Evolutionary conservation across 2,113 vertebrate species (phyloP).

Genomic region (Tonatia bakeri): DNA sequence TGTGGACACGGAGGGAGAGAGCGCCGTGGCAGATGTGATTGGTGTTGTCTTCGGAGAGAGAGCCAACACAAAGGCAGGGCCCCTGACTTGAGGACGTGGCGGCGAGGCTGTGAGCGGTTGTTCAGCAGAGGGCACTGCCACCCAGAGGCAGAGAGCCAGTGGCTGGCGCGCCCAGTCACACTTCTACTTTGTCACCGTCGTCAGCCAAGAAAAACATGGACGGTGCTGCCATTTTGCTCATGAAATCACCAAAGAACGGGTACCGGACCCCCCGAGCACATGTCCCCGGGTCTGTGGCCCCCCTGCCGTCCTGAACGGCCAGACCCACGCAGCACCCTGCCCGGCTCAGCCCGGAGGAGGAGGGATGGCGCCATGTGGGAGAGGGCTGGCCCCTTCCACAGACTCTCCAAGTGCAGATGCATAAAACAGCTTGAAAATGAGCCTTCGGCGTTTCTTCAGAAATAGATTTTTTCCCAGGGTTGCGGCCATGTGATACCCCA

Average conservation of each 20-base stretch:
- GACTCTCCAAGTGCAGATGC: not conserved
- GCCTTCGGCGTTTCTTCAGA: not conserved
- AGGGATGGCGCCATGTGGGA: not conserved
- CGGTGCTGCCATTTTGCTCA: slow-evolving; percentile 24
- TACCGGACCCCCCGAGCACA: not conserved
- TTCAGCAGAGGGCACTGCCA: slow-evolving; percentile 81
- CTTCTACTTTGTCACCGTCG: slow-evolving; percentile 55
- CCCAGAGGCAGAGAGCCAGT: slow-evolving; percentile 81
- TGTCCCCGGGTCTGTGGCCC: not conserved
- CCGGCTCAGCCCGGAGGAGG: not conserved
- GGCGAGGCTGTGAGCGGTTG: slow-evolving; percentile 69
- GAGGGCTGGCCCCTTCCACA: not conserved
- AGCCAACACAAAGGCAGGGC: slow-evolving; percentile 73
- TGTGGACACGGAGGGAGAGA: not conserved
- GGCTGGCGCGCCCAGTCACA: slow-evolving; percentile 56
- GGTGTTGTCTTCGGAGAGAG: slow-evolving; percentile 74
- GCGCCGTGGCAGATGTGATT: slow-evolving; percentile 49
- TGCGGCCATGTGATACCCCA: not conserved
- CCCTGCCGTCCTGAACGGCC: not conserved
- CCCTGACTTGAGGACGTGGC: slow-evolving; percentile 62
- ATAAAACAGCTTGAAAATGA: not conserved
- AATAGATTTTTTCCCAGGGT: not conserved
- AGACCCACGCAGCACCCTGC: not conserved
- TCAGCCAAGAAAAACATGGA: slow-evolving; percentile 53
- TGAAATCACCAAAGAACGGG: slow-evolving; percentile 55